Evolutionary conservation across 1,140 invertebrate species (phyloP).

Genomic region (Venturia canescens): DNA sequence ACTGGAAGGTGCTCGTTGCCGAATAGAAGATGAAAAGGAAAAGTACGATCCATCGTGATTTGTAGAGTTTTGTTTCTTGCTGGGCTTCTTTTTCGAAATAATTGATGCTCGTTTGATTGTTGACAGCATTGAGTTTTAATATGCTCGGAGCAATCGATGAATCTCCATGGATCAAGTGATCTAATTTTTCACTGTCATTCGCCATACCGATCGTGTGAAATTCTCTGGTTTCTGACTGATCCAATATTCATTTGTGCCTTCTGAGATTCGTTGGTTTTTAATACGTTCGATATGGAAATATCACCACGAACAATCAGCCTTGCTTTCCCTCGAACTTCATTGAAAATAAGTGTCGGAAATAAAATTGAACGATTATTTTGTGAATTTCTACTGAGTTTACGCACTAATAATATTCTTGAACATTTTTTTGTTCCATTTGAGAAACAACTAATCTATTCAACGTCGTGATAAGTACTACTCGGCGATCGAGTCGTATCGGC

Average conservation of each 20-base stretch:
- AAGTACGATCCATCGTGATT: conserved; percentile 80
- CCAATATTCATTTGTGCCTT: too few species aligned
- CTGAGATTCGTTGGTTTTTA: too few species aligned
- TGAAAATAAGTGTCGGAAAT: too few species aligned
- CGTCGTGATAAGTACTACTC: neutral
- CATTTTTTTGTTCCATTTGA: neutral
- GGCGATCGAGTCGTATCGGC: neutral
- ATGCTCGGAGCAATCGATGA: neutral
- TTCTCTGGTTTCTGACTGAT: neutral
- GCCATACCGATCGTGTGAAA: neutral
- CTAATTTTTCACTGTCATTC: conserved; percentile 6
- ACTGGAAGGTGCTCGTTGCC: conserved; percentile 77
- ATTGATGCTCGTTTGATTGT: conserved; percentile 5
- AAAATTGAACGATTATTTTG: too few species aligned
- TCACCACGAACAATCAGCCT: too few species aligned
- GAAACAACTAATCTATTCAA: neutral
- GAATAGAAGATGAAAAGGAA: conserved; percentile 78
- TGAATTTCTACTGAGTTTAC: too few species aligned
- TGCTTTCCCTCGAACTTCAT: too few species aligned
- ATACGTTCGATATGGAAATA: too few species aligned
- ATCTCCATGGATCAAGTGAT: neutral
- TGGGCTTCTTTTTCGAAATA: neutral
- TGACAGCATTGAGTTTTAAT: conserved; percentile 38
- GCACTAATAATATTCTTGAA: neutral
- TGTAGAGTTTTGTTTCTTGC: conserved; percentile 65